These are phyloP conservation scores for Macrosteles quadrilineatus DNA, from an alignment of 1,140 invertebrate species.

Conservation along the genomic window DNA sequence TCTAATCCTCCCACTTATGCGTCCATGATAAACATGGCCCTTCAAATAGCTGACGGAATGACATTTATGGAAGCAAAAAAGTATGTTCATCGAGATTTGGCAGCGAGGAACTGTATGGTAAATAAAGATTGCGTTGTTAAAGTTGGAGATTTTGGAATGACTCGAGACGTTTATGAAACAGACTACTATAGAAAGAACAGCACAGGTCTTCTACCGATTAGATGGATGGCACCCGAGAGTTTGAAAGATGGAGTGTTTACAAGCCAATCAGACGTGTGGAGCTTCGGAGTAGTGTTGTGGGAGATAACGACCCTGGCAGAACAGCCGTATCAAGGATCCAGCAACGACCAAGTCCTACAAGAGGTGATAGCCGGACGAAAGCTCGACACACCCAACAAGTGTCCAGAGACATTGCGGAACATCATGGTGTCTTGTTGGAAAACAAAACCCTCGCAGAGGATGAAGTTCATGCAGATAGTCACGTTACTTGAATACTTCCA, in stretches of 20 bases:
- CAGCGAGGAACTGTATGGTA: constrained; percentile 98
- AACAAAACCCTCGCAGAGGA: constrained; percentile 70
- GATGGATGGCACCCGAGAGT: constrained; percentile 96
- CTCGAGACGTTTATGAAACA: constrained; percentile 94
- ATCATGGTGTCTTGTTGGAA: constrained; percentile 91
- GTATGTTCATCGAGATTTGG: constrained; percentile 96
- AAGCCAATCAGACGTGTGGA: constrained; percentile 93
- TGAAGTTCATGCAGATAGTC: constrained; percentile 82
- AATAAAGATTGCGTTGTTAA: constrained; percentile 88
- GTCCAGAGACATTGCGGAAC: constrained; percentile 83
- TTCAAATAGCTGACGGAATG: constrained; percentile 99
- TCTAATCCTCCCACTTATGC: constrained; percentile 51
- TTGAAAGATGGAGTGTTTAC: constrained; percentile 94
- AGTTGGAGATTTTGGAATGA: constrained; percentile 96
- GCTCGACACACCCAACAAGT: constrained; percentile 89
- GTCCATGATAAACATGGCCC: constrained; percentile 76
- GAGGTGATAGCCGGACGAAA: constrained; percentile 88
- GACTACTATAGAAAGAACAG: constrained; percentile 95
- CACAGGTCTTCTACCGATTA: constrained; percentile 76
- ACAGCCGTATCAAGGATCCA: constrained; percentile 89
- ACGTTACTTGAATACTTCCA: constrained; percentile 59
- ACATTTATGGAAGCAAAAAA: constrained; percentile 92
- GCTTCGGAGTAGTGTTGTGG: constrained; percentile 95
- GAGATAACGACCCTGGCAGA: constrained; percentile 98
- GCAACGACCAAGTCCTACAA: constrained; percentile 73